These are phyloP conservation scores for Hyperoplus lanceolatus DNA, from an alignment of 2,797 vertebrate genomes.

Conservation along the genomic window DNA sequence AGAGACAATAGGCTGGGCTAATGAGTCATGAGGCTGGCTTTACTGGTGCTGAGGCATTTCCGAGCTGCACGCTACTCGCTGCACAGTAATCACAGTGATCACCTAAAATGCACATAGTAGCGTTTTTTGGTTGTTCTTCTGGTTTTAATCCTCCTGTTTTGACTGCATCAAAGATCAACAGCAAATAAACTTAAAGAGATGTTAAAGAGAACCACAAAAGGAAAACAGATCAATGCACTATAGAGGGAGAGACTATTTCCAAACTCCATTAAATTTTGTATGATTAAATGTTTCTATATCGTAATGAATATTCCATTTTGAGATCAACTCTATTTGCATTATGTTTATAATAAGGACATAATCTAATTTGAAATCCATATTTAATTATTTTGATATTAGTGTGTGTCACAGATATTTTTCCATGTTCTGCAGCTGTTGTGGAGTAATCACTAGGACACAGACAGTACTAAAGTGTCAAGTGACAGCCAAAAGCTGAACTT, in stretches of 20 bases:
- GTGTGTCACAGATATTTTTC: conserved; percentile 3
- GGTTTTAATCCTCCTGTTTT: background rate
- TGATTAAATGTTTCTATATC: too few relatives aligned
- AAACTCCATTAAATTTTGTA: background rate
- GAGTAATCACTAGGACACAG: conserved; percentile 10
- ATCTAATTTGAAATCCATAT: background rate
- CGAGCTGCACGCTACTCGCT: conserved; percentile 40
- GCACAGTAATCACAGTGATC: conserved; percentile 15
- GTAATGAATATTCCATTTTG: background rate
- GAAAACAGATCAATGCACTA: background rate
- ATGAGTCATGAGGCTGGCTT: conserved; percentile 72
- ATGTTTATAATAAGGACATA: background rate
- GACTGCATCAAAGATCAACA: background rate
- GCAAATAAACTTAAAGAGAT: background rate
- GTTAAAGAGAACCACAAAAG: background rate
- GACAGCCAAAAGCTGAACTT: conserved; percentile 29
- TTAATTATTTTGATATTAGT: background rate
- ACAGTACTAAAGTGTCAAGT: conserved; percentile 13
- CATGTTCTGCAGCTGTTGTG: conserved; percentile 39
- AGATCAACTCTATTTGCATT: background rate
- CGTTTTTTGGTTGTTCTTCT: background rate
- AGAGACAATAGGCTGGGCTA: conserved; percentile 71
- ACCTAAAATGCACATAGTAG: background rate
- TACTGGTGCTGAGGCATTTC: conserved; percentile 68
- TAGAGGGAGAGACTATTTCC: background rate